Base-by-base conservation (phyloP, 1,140 invertebrate genomes). In the Dendroctonus ponderosae region DNA sequence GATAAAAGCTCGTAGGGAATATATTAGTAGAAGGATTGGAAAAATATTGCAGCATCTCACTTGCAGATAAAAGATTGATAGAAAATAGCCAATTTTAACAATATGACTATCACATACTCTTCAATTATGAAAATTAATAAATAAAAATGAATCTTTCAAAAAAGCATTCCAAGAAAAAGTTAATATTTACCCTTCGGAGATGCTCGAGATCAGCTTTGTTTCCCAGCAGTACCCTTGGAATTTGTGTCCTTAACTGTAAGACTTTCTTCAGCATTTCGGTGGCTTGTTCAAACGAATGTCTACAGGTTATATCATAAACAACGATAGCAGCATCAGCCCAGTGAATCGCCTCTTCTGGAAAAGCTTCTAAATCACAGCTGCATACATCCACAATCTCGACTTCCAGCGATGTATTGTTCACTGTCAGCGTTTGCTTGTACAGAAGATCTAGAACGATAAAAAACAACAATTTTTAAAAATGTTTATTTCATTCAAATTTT, bases 121-220 rank as follows among this genome's bases (percentile, higher is more conserved):
- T 26, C 26, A 26, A 26, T 26, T 26, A 26, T 26, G 26, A 26
- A 26, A 26, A 26, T 2, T 26, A 1, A 26, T 26, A 26, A 26
- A 26, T 2, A 2, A 1, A 26, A 2, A 2, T 26, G 26, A 26
- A 26, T 26, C 1, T 26, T 26, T 26, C 26, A 26, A 26, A 26
- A 26, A 52, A 52, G 50, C 3, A 52, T 52, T 12, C 8, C 8
- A 12, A 52, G 26, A 52, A 0, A 52, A 52, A 52, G 26, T 26
- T 0, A 61, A 52, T 66, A 76, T 79, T 81, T 74, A 89, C 88
- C 81, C 86, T 81, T 84, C 90, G 79, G 15, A 90, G 79, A 77
- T 91, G 89, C 77, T 90, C 89, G 66, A 91, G 80, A 78, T 91
- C 90, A 4, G 84, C 85, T 76, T 91, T 92, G 78, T 92, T 92